Evolutionary conservation across 1,140 invertebrate genomes (phyloP), one percentile per base, ranked within the genome.

Genomic region (Leptinotarsa texana): DNA sequence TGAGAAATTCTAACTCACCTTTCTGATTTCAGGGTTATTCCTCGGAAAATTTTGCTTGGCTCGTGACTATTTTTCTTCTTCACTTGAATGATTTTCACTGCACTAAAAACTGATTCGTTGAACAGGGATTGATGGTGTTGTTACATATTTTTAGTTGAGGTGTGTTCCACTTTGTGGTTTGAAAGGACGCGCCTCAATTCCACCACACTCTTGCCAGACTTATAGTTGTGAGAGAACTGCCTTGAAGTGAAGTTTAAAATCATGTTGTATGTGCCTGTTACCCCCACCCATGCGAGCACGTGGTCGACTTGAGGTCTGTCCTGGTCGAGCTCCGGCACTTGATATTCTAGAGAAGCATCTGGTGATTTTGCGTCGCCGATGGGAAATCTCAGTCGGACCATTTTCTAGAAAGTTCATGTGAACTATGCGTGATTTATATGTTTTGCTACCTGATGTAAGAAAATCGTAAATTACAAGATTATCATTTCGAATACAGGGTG

Each of bases 221-320:
- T 1, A 57, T 0, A 15, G 51, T 57, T 17, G 51, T 57, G 51
- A 57, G 51, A 57, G 51, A 57, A 57, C 51, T 57, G 51, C 15
- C 51, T 57, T 57, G 13, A 57, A 57, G n/a, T 57, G 51, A 18
- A 57, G n/a, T 57, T 57, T 18, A 57, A 57, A 57, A 57, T 18
- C 51, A 18, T 57, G 51, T 42, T 42, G 51, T 57, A 57, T 57
- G 51, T 57, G 51, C 51, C 51, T 15, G 51, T 18, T 57, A 17
- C 51, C 51, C 51, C 51, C 51, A 57, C 51, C 6, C 1, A 15
- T 15, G 51, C 51, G 51, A 57, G 51, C 51, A 57, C 51, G 51
- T 57, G 51, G 51, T 57, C 51, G 51, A 57, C n/a, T 57, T 57
- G 51, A 57, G 51, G 51, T 57, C 17, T 57, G n/a, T 57, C 51